Evolutionary conservation across 2,888 invertebrate genomes (phyloP), one percentile per base, ranked within the genome.

Genomic region (Myopa testacea): DNA sequence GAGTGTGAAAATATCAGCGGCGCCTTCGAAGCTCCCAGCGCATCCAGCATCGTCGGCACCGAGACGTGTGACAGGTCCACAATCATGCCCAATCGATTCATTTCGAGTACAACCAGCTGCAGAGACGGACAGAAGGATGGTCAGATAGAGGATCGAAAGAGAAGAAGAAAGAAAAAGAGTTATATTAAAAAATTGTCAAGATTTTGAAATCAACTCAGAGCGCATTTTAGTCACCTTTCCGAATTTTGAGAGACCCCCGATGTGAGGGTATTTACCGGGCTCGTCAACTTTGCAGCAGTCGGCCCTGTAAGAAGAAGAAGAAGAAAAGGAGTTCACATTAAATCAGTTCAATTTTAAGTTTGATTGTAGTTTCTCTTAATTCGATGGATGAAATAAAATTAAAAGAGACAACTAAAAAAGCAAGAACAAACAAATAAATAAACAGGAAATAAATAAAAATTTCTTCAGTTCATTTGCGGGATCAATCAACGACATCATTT

Each of bases 41-140:
- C 94, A 86, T 95, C 95, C 78, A 93, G 90, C 96, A 96, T 96
- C 58, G 95, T 95, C 78, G 93, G 92, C 80, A 92, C 92, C 14
- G 95, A 95, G 68, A 95, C 95, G 90, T 96, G 95, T 8, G 94
- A 94, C 84, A 95, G 89, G 88, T 96, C 96, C 82, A 96, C 94
- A 88, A 96, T 92, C 95, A 96, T 96, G 40, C 96, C 96, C 81
- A 96, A 90, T 1, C 96, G 93, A 90, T 96, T 96, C 96, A 96
- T 96, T 91, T 96, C 96, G 84, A 93, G 93, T 72, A 96, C 93
- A 80, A 96, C 93, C 81, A 93, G 91, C 94, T 94, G 88, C 77
- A 77, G 72, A 52, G n/a, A 63, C 37, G 34, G 34, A 45, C 55
- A 38, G 37, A 73, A 58, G 65, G 52, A 68, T 52, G 75, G 71